phyloP scores from a whole-genome alignment of 2,113 vertebrate species.

The Hiodon alosoides region DNA sequence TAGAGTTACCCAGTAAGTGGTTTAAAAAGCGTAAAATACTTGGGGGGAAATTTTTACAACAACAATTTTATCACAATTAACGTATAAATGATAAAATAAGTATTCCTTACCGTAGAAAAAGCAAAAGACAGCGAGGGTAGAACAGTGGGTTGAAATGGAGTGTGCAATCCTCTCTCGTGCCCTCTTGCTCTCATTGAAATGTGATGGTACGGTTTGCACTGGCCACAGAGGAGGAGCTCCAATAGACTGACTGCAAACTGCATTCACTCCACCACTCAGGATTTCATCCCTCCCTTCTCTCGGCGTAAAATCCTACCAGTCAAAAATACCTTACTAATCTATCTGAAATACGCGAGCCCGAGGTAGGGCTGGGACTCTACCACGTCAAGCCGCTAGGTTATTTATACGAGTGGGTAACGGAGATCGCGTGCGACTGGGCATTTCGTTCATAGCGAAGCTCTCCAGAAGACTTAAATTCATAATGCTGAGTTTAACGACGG shows the following conservation, averaged over 20 bases:
- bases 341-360: conserved; percentile 20
- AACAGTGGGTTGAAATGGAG: conserved; percentile 39
- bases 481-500: neutral
- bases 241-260: conserved; percentile 41
- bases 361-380: conserved; percentile 27
- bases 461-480: too few relatives aligned
- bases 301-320: conserved; percentile 24
- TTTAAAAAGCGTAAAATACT: too few relatives aligned
- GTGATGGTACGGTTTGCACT: conserved; percentile 44
- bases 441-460: conserved; percentile 1
- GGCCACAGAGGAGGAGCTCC: conserved; percentile 57
- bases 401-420: conserved; percentile 43
- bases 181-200: conserved; percentile 57
- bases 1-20: too few relatives aligned
- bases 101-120: conserved; percentile 53
- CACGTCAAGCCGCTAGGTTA: conserved; percentile 41
- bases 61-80: neutral
- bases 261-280: conserved; percentile 39
- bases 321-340: conserved; percentile 38
- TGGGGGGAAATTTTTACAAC: too few relatives aligned
- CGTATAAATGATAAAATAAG: neutral
- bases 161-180: conserved; percentile 48
- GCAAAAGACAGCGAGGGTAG: conserved; percentile 35
- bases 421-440: neutral
- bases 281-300: conserved; percentile 34